Evolutionary conservation across 2,888 invertebrate genomes (phyloP).

Genomic region (Spilarctia lutea): DNA sequence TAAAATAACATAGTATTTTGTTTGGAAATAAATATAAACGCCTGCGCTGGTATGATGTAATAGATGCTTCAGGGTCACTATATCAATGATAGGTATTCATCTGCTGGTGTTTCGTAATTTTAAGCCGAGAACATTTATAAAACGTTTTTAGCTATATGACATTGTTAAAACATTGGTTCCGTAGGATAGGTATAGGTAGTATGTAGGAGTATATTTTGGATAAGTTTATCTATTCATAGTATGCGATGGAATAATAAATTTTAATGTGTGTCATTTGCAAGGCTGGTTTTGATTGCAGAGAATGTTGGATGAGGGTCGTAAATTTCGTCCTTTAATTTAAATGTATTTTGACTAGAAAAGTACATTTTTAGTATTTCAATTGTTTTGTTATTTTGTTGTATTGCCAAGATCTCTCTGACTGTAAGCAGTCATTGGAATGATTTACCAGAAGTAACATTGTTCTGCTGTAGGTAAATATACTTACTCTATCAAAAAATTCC

Average conservation of each 20-base stretch:
- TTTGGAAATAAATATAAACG: constrained; percentile 33
- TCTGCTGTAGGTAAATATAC: too few relatives aligned
- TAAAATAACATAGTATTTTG: constrained; percentile 57
- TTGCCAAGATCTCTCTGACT: too few relatives aligned
- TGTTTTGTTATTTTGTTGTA: too few relatives aligned
- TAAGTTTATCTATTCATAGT: constrained; percentile 8
- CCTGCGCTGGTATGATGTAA: constrained; percentile 36
- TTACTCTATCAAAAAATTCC: background rate
- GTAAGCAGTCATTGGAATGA: too few relatives aligned
- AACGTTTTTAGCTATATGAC: constrained; percentile 17
- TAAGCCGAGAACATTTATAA: constrained; percentile 11
- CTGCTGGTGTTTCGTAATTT: constrained; percentile 31
- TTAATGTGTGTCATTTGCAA: background rate
- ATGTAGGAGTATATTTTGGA: constrained; percentile 25
- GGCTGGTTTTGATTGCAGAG: background rate
- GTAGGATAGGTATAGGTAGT: too few relatives aligned
- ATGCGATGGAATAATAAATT: background rate
- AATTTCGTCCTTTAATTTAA: background rate
- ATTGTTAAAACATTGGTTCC: constrained; percentile 6
- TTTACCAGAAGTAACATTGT: too few relatives aligned
- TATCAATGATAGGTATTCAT: constrained; percentile 31
- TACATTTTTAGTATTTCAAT: background rate
- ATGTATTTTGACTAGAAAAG: background rate
- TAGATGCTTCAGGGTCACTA: constrained; percentile 36
- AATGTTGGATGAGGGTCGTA: background rate